Percentiles rank a stretch among this genome's conserved stretches.
phyloP scores from a whole-genome alignment of 2,888 invertebrate species.

The Meiosimyza platycephala region DNA sequence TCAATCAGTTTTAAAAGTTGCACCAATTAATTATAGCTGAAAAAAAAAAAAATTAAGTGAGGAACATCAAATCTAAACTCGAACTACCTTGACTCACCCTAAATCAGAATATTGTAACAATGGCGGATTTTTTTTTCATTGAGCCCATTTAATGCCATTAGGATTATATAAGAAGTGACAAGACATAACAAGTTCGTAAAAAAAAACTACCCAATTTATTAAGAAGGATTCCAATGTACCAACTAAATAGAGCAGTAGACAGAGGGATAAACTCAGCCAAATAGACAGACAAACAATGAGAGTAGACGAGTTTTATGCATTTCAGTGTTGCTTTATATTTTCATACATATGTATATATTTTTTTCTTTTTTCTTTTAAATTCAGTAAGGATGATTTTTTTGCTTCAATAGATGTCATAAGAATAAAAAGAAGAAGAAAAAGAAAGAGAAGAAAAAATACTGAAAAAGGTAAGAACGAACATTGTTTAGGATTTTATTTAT shows the following conservation, averaged over 20 bases:
- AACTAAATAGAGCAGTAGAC: neutral
- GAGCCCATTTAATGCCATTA: constrained; percentile 13
- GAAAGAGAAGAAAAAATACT: neutral
- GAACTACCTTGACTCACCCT: no score
- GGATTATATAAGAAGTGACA: constrained; percentile 19
- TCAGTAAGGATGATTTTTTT: constrained; percentile 6
- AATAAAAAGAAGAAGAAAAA: constrained; percentile 11
- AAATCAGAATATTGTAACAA: no score
- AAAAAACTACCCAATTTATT: constrained; percentile 3
- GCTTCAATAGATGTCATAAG: constrained; percentile 17
- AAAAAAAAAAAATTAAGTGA: no score
- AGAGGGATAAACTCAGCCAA: neutral
- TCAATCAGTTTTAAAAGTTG: no score
- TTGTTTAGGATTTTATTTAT: constrained; percentile 23
- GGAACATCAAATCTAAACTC: no score
- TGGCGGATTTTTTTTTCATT: neutral
- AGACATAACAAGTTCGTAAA: constrained; percentile 9
- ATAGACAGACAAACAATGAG: constrained; percentile 13
- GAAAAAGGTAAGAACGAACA: neutral
- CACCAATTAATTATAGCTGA: no score
- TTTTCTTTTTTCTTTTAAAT: constrained; percentile 1
- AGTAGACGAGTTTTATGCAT: constrained; percentile 2
- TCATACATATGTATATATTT: no score
- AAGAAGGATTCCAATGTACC: constrained; percentile 9
- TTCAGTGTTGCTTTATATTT: neutral